Evolutionary conservation across 2,797 vertebrate genomes (phyloP), one percentile per base, ranked within the genome.

Genomic region (Allobates femoralis): DNA sequence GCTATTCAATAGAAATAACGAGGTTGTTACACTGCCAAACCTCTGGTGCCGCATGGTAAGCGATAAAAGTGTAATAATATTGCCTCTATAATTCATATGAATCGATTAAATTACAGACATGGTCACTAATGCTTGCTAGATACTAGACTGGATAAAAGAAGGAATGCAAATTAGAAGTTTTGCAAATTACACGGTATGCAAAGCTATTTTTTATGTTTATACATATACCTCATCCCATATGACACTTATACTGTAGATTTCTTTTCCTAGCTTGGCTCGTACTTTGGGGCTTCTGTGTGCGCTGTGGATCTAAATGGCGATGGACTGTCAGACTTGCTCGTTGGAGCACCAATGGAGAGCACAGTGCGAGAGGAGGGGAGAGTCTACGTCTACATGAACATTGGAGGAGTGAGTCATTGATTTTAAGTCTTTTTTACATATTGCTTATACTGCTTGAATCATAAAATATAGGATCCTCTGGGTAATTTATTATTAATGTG

Each of bases 371-470:
- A 99, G 91, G 98, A 99, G 90, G 98, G 98, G 37, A 94, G 96
- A 81, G 98, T 98, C 81, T 95, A 97, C 5, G 96, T 98, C 79
- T 99, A 98, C 90, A 95, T 99, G 89, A 99, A 99, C 92, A 94
- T 95, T n/a, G 97, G 97, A 81, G 84, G 88, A 90, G 98, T 99
- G 92, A 91, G 96, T 94, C 79, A 91, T 53, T 66, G 87, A 84
- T 51, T 86, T 53, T 41, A 58, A 6, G 62, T 66, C 26, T 66
- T 15, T 74, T 74, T 14, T 50, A 37, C 18, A 34, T 2, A 46
- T 46, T 46, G 41, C 6, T 46, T 46, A 46, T 46, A 46, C 41
- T 46, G 41, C 41, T 8, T 46, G 41, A 8, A 46, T 46, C 41
- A 18, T 15, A 51, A 51, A 12, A 51, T 51, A 53, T 51, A 53